Base-by-base conservation (phyloP, 1,140 invertebrate genomes). In the Anthonomus grandis region DNA sequence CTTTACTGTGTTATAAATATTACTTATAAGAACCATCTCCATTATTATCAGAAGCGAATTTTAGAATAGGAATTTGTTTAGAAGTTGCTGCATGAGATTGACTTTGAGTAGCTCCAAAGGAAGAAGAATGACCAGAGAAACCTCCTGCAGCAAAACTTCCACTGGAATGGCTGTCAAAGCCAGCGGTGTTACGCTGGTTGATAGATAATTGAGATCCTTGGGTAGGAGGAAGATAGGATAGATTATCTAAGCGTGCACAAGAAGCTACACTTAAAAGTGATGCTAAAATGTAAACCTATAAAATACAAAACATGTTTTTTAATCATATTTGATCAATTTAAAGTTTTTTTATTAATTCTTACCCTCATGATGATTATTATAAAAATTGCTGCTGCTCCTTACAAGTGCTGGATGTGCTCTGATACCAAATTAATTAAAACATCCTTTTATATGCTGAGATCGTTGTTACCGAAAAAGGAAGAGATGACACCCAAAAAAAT, bases 171-270 rank as follows among this genome's bases (percentile, higher is more conserved):
- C 3, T 27, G 5, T 13, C 10, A 34, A 34, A 34, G 1, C 13
- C 1, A 3, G 10, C 3, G 3, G 10, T 34, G n/a, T n/a, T n/a
- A n/a, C n/a, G n/a, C n/a, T n/a, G n/a, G n/a, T n/a, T n/a, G n/a
- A n/a, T 17, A 31, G 2, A 17, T n/a, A n/a, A n/a, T n/a, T n/a
- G n/a, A n/a, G n/a, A 19, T 42, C 37, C 38, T 58, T 45, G 36
- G 25, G 75, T 69, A 1, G 82, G 81, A 15, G 82, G 82, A n/a
- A 83, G 74, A 65, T 84, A 84, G n/a, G n/a, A 48, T 10, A 75
- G 79, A 63, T 78, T 81, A 49, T 83, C 82, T 55, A 83, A 70
- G 44, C 81, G 78, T 24, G 52, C 63, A 37, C 57, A 60, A 45
- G 34, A 37, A 38, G 53, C 59, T 21, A 51, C 59, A 4, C 63